Conservation (phyloP, 2,797 vertebrate species). For the Cottoperca gobio region DNA sequence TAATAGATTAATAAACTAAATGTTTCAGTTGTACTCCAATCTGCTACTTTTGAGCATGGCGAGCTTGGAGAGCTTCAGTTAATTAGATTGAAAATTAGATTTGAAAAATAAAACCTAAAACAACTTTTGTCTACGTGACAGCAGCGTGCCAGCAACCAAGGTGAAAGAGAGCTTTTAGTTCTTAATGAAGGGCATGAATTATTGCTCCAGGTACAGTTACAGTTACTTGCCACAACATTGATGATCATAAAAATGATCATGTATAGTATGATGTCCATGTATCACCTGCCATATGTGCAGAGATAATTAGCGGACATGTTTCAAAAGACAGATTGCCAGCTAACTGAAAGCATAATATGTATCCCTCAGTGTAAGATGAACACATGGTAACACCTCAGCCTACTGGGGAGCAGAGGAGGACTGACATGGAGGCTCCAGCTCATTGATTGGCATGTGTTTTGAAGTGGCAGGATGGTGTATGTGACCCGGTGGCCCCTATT, state of each 20-base stretch:
- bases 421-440: not conserved
- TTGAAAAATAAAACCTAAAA: too few relatives aligned
- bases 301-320: not conserved
- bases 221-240: not conserved
- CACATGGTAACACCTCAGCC: not conserved
- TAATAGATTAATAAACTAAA: not conserved
- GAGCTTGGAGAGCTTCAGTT: not conserved
- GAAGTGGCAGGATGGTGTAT: not conserved
- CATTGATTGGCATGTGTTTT: constrained; percentile 25
- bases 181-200: not conserved
- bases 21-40: not conserved
- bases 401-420: not conserved
- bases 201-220: not conserved
- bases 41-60: not conserved
- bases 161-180: not conserved
- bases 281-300: not conserved
- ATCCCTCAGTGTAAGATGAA: constrained; percentile 29
- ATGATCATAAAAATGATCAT: not conserved
- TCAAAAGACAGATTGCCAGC: not conserved
- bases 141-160: not conserved
- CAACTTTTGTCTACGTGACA: not conserved
- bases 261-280: not conserved
- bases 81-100: too few relatives aligned
- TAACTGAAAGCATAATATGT: constrained; percentile 11
- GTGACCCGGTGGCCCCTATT: constrained; percentile 11